Conservation (phyloP, 92 coral and sea anemone species). For the Micromussa lordhowensis region DNA sequence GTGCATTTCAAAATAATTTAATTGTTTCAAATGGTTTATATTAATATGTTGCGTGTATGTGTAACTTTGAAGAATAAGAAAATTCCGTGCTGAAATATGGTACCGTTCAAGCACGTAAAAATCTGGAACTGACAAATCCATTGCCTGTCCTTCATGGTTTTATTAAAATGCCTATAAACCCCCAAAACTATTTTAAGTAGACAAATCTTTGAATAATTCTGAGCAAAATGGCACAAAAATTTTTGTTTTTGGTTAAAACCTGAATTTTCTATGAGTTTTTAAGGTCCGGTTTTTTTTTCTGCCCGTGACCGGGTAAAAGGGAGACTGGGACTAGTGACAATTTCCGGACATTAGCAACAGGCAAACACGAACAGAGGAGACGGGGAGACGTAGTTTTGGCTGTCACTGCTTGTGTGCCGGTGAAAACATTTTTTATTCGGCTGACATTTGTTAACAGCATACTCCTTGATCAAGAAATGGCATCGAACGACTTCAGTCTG, state of each 20-base stretch:
- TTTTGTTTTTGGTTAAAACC: not conserved
- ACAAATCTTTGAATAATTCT: not conserved
- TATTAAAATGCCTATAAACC: too few relatives aligned
- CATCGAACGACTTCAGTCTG: not conserved
- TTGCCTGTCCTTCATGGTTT: too few relatives aligned
- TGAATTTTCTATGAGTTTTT: not conserved
- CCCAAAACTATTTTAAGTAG: not conserved
- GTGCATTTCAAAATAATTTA: too few relatives aligned
- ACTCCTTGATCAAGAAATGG: not conserved
- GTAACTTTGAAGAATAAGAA: too few relatives aligned
- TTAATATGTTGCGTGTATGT: too few relatives aligned
- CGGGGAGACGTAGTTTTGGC: not conserved
- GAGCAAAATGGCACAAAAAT: constrained; percentile 17
- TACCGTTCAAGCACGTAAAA: too few relatives aligned
- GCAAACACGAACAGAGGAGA: not conserved
- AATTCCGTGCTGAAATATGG: too few relatives aligned
- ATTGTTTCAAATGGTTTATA: too few relatives aligned
- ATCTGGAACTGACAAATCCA: too few relatives aligned
- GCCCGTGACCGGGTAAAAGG: constrained; percentile 10
- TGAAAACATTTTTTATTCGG: not conserved
- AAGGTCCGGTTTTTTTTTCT: not conserved
- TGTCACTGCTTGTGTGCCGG: not conserved
- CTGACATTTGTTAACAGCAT: not conserved
- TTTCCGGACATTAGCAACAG: too few relatives aligned
- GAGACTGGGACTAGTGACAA: constrained; percentile 17